These are phyloP conservation scores for Eupeodes latifasciatus DNA, from an alignment of 2,888 invertebrate species.

Conservation along the genomic window DNA sequence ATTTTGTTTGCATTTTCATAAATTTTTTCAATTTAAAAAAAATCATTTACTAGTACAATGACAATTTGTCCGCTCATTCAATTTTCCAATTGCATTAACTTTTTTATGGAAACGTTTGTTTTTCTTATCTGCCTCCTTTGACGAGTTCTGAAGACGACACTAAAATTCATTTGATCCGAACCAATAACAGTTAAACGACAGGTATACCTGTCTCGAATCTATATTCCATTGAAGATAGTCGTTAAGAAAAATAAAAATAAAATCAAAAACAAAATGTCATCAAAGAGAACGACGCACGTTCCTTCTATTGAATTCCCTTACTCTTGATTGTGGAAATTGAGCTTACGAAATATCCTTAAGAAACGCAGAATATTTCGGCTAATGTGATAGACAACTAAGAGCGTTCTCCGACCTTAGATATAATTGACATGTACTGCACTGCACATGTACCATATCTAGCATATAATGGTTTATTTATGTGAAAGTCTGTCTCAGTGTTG, in stretches of 20 bases:
- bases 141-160: constrained; percentile 20
- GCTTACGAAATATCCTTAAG: not conserved
- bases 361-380: too few relatives aligned
- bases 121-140: not conserved
- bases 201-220: not conserved
- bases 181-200: constrained; percentile 67
- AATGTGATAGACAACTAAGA: too few relatives aligned
- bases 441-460: too few relatives aligned
- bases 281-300: constrained; percentile 3
- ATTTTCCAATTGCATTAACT: constrained; percentile 47
- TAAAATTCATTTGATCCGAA: constrained; percentile 57
- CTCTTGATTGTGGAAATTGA: constrained; percentile 40
- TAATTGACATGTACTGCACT: too few relatives aligned
- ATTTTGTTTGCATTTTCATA: constrained; percentile 65
- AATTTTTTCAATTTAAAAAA: constrained; percentile 63
- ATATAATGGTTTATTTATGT: too few relatives aligned
- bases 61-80: constrained; percentile 35
- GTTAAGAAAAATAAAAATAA: constrained; percentile 17
- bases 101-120: too few relatives aligned
- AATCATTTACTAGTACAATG: not conserved
- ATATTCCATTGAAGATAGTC: not conserved
- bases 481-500: too few relatives aligned
- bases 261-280: constrained; percentile 26
- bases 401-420: too few relatives aligned
- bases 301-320: constrained; percentile 1